phyloP scores from a whole-genome alignment of 2,888 invertebrate species.

The Baronia brevicornis region DNA sequence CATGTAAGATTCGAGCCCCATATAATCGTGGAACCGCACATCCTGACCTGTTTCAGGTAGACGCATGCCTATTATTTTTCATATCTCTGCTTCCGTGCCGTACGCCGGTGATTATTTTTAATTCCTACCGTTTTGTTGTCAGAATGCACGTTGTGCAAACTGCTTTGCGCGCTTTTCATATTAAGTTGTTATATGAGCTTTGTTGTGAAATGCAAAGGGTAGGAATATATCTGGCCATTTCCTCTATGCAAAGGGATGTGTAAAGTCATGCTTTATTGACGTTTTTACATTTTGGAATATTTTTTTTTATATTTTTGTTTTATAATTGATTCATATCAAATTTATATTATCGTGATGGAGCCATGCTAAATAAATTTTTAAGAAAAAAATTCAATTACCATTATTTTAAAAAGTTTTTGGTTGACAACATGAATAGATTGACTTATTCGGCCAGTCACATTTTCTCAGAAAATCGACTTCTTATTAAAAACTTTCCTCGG shows the following conservation, averaged over 20 bases:
- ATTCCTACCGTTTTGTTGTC: slow-evolving; percentile 49
- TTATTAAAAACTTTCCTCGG: no score
- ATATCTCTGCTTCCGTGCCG: slow-evolving; percentile 54
- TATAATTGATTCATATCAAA: neutral
- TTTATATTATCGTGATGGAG: neutral
- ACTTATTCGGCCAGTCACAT: no score
- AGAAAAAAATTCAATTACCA: no score
- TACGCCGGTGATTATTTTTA: slow-evolving; percentile 57
- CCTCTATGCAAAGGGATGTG: no score
- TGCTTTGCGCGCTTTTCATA: slow-evolving; percentile 49
- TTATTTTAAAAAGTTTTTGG: neutral
- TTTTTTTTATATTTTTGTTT: no score
- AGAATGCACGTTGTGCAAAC: slow-evolving; percentile 51
- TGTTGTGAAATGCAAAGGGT: no score
- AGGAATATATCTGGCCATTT: no score
- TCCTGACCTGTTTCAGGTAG: slow-evolving; percentile 36
- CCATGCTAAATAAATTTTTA: no score
- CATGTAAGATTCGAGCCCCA: slow-evolving; percentile 38
- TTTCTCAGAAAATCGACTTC: no score
- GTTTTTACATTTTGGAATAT: no score
- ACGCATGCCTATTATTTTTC: slow-evolving; percentile 51
- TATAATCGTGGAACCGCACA: slow-evolving; percentile 41
- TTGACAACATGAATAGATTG: no score
- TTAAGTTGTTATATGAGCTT: slow-evolving; percentile 23
- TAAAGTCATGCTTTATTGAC: no score